These are phyloP conservation scores for Rhamphomyia laevipes DNA, from an alignment of 2,888 invertebrate genomes.

Conservation along the genomic window DNA sequence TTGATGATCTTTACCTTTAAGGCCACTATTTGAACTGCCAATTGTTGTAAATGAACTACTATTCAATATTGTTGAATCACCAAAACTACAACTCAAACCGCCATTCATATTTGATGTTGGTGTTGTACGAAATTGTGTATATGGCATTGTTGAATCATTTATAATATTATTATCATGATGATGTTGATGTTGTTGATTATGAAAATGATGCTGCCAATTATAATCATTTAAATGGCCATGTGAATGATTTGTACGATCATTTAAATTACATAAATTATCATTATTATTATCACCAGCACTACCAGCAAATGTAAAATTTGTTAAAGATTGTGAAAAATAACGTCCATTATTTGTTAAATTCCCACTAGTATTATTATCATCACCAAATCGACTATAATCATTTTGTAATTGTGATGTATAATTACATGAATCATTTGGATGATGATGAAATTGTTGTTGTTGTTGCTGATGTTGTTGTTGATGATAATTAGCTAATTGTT, in stretches of 20 bases:
- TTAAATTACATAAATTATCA: constrained; percentile 6
- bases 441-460: constrained; percentile 13
- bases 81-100: constrained; percentile 18
- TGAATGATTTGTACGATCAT: constrained; percentile 9
- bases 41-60: constrained; percentile 26
- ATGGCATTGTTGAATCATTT: constrained; percentile 19
- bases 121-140: constrained; percentile 28
- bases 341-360: constrained; percentile 18
- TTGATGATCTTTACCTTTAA: constrained; percentile 19
- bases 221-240: neutral
- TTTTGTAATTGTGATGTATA: neutral
- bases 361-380: neutral
- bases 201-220: constrained; percentile 7
- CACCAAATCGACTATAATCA: neutral
- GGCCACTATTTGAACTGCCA: constrained; percentile 27
- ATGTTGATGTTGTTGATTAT: constrained; percentile 13
- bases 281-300: constrained; percentile 2
- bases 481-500: constrained; percentile 30
- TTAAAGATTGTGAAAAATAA: constrained; percentile 36
- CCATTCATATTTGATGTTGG: constrained; percentile 3
- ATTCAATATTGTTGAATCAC: constrained; percentile 18
- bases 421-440: constrained; percentile 2
- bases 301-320: constrained; percentile 28
- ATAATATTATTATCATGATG: constrained; percentile 14
- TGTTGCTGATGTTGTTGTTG: constrained; percentile 23